Evolutionary conservation across 2,888 invertebrate species (phyloP).

Genomic region (Cataglyphis cursor): DNA sequence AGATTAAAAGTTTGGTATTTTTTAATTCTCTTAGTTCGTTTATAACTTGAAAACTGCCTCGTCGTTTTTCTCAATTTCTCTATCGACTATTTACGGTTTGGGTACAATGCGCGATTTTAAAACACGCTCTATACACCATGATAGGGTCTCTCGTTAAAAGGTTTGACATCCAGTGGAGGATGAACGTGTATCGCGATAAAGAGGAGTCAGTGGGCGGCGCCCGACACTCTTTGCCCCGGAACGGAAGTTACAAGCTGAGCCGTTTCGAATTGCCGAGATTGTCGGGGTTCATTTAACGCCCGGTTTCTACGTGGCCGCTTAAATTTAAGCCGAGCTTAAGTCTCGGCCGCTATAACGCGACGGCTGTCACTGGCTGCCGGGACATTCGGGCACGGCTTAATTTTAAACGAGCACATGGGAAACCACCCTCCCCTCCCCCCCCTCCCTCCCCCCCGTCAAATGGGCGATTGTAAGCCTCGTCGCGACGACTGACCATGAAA

Average conservation of each 20-base stretch:
- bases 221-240: conserved; percentile 9
- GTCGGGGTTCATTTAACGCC: conserved; percentile 67
- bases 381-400: conserved; percentile 55
- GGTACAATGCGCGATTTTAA: not conserved
- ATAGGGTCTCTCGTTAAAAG: conserved; percentile 9
- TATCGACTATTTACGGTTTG: not conserved
- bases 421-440: not conserved
- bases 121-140: not conserved
- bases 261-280: conserved; percentile 42
- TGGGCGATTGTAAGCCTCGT: conserved; percentile 15
- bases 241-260: conserved; percentile 32
- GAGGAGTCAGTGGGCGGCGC: conserved; percentile 36
- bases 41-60: not conserved
- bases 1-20: not conserved
- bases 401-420: conserved; percentile 36
- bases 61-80: not conserved
- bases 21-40: conserved; percentile 10
- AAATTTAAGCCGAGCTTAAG: conserved; percentile 66
- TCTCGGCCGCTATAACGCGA: conserved; percentile 53
- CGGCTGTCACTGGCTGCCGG: conserved; percentile 35
- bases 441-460: not conserved
- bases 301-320: conserved; percentile 65
- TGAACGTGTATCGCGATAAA: conserved; percentile 51
- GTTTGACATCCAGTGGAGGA: conserved; percentile 5
- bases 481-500: conserved; percentile 40